Percentiles rank a stretch among this genome's conserved stretches.
Conservation (phyloP, 30 jellyfish, hydroid and myxozoan species). For the Cassiopea xamachana region DNA sequence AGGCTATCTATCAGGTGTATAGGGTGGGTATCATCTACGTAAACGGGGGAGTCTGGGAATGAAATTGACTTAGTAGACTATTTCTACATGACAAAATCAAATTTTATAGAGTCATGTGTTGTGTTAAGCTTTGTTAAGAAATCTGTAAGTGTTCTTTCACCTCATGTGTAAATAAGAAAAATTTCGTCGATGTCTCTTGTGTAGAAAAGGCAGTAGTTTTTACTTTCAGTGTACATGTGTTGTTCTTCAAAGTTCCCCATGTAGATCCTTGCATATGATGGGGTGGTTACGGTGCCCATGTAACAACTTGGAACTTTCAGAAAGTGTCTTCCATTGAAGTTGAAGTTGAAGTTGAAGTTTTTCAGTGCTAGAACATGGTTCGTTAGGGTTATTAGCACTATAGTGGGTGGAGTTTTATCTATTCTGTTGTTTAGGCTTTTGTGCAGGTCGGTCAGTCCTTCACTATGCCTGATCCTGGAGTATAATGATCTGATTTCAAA, state of each 20-base stretch:
- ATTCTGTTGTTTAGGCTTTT: background rate
- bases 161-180: constrained; percentile 23
- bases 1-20: constrained; percentile 26
- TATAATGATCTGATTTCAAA: constrained; percentile 10
- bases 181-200: constrained; percentile 44
- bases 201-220: constrained; percentile 15
- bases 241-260: constrained; percentile 33
- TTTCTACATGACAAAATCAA: background rate
- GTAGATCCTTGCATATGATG: constrained; percentile 42
- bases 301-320: constrained; percentile 36
- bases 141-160: background rate
- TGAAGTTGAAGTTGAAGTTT: background rate
- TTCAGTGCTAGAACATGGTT: background rate
- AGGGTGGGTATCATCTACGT: constrained; percentile 51
- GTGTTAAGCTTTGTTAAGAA: constrained; percentile 18
- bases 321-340: constrained; percentile 29
- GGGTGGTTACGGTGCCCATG: background rate
- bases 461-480: background rate
- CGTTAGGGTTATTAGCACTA: background rate
- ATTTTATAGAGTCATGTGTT: constrained; percentile 24
- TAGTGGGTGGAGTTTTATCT: background rate
- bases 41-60: constrained; percentile 22
- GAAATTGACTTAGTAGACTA: background rate
- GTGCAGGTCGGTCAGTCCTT: constrained; percentile 7
- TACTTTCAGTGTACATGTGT: constrained; percentile 1